These are phyloP conservation scores for Lycodopsis pacificus DNA, from an alignment of 2,797 vertebrate species.

Conservation along the genomic window DNA sequence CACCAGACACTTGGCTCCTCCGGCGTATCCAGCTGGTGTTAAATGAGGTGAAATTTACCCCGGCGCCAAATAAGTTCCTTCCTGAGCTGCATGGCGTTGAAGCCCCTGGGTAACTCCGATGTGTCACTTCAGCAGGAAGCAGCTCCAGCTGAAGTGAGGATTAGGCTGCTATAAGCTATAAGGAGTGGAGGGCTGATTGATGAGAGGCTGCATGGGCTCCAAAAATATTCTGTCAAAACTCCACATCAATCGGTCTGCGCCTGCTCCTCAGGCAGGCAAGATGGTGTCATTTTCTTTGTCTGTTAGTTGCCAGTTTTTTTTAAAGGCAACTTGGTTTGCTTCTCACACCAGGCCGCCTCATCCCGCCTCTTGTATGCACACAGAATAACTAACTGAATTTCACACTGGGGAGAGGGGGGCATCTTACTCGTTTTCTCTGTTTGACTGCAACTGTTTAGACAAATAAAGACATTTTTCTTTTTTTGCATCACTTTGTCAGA, in stretches of 20 bases:
- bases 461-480: neutral
- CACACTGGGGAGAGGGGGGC: neutral
- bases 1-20: neutral
- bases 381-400: conserved; percentile 43
- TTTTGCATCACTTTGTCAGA: too few species aligned
- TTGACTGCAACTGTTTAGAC: neutral
- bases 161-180: conserved; percentile 52
- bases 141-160: conserved; percentile 41
- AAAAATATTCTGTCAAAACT: conserved; percentile 16
- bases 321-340: conserved; percentile 56
- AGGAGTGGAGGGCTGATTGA: conserved; percentile 1
- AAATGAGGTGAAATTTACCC: neutral
- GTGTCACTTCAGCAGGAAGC: conserved; percentile 38
- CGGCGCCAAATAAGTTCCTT: neutral
- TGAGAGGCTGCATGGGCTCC: conserved; percentile 1
- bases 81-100: conserved; percentile 1
- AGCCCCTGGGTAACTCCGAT: conserved; percentile 33
- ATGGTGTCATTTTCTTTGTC: conserved; percentile 6
- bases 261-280: neutral
- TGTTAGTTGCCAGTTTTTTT: conserved; percentile 28
- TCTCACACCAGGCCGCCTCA: conserved; percentile 45
- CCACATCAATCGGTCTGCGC: neutral
- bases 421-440: neutral
- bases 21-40: neutral
- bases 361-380: conserved; percentile 30